Percentiles rank a stretch among this genome's conserved stretches.
Evolutionary conservation across 2,113 vertebrate genomes (phyloP).

Genomic region (Oenanthe oenanthe): DNA sequence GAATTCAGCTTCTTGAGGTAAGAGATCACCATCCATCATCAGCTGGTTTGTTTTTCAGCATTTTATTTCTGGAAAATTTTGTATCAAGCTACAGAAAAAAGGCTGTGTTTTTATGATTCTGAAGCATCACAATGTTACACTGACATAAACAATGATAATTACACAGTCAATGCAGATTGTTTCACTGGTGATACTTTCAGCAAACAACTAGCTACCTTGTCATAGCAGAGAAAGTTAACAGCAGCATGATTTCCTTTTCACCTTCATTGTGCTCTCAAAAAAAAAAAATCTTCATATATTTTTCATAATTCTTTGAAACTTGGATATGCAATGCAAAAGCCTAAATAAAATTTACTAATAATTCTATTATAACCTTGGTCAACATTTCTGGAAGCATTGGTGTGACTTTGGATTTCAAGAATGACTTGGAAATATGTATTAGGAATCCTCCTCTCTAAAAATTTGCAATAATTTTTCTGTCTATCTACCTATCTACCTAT

Average conservation of each 20-base stretch:
- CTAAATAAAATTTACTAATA: background rate
- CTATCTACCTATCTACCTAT: background rate
- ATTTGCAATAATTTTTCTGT: background rate
- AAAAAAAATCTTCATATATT: background rate
- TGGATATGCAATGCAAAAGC: background rate
- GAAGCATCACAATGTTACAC: background rate
- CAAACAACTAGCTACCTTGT: background rate
- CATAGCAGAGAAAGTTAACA: background rate
- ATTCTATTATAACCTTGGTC: background rate
- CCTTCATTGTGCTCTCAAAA: background rate
- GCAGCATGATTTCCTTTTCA: background rate
- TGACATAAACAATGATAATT: background rate
- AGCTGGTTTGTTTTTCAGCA: background rate
- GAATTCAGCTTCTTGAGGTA: background rate
- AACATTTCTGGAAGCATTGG: background rate
- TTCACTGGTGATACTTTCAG: background rate
- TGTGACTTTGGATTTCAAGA: background rate
- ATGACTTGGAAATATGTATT: background rate
- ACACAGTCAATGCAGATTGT: background rate
- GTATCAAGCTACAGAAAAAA: background rate
- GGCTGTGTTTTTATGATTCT: background rate
- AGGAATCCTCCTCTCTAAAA: background rate
- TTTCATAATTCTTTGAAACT: background rate
- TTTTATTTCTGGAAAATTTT: background rate
- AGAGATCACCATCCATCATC: background rate